A percentile compares a stretch with the other conserved stretches of the same genome.
These are phyloP conservation scores for Clitarchus hookeri DNA, from an alignment of 2,888 invertebrate species.

Conservation along the genomic window DNA sequence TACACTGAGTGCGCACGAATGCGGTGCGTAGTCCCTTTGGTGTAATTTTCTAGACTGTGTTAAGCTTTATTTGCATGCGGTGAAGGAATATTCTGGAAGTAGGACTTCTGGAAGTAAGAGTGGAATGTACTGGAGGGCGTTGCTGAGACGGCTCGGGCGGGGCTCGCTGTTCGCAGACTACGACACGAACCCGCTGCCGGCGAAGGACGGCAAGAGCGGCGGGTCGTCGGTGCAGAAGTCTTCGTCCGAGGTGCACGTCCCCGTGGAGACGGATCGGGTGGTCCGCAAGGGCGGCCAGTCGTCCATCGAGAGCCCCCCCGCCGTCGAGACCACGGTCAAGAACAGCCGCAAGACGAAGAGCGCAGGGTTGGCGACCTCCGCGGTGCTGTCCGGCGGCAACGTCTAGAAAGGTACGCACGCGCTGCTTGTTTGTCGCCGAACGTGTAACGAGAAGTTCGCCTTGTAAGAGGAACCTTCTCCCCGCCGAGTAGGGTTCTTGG, in stretches of 20 bases:
- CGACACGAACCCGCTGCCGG: not conserved
- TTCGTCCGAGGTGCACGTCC: not conserved
- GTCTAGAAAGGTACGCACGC: not conserved
- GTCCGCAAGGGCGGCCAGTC: conserved; percentile 21
- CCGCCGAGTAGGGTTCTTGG: no score
- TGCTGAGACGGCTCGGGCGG: no score
- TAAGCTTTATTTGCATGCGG: no score
- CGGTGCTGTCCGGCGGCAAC: not conserved
- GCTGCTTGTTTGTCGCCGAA: no score
- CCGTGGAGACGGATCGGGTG: not conserved
- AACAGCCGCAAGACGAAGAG: conserved; percentile 11
- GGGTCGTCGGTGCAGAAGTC: not conserved
- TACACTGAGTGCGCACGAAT: no score
- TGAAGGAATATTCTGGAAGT: no score
- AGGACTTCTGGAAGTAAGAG: no score
- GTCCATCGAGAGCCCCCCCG: not conserved
- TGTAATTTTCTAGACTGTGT: no score
- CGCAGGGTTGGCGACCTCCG: not conserved
- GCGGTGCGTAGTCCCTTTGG: no score
- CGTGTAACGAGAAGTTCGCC: no score
- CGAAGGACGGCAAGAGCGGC: not conserved
- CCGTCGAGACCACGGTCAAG: not conserved
- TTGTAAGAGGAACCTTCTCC: no score
- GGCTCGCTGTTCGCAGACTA: not conserved
- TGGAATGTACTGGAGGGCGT: no score